Base-by-base conservation (phyloP, 2,113 vertebrate genomes). In the Solea senegalensis region DNA sequence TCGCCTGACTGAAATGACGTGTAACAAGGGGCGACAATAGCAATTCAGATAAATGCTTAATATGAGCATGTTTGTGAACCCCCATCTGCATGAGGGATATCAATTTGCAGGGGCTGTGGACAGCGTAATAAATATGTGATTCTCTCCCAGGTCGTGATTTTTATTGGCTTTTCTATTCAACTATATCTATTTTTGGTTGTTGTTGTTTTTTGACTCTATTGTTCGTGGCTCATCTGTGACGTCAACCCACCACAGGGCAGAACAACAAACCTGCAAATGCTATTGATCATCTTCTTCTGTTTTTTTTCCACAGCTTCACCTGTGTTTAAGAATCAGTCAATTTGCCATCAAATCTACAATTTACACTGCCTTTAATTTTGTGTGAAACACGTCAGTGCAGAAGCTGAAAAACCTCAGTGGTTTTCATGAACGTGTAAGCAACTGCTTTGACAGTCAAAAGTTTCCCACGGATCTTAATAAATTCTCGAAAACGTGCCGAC, bases 401-500 rank as follows among this genome's bases (percentile, higher is more conserved):
- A 62, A 11, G 49, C 60, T 63, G 14, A 62, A 80, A 84, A 21
- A 34, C 63, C 69, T 59, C 78, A 51, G 80, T 49, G 28, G 66
- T n/a, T 81, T 86, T 66, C 46, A 26, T 71, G 41, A 80, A 82
- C 78, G 69, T 62, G 54, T 54, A 66, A 51, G 11, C 63, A 61
- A 68, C 14, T 53, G 41, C 68, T 76, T 67, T 74, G 72, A 72
- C 70, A 56, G 60, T 65, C 57, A 58, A 65, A 65, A 69, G 57
- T 81, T 86, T 75, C 60, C 60, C 44, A 56, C 16, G 7, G 65
- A 84, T 75, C 59, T 75, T 69, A 72, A 88, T 82, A 68, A 79
- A 90, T 85, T 80, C 45, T 68, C 21, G 61, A 16, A 78, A 87
- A 90, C 83, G 41, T 88, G 67, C 76, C 88, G 86, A 89, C 83